Evolutionary conservation across 2,113 vertebrate genomes (phyloP).

Genomic region (Oenanthe oenanthe): DNA sequence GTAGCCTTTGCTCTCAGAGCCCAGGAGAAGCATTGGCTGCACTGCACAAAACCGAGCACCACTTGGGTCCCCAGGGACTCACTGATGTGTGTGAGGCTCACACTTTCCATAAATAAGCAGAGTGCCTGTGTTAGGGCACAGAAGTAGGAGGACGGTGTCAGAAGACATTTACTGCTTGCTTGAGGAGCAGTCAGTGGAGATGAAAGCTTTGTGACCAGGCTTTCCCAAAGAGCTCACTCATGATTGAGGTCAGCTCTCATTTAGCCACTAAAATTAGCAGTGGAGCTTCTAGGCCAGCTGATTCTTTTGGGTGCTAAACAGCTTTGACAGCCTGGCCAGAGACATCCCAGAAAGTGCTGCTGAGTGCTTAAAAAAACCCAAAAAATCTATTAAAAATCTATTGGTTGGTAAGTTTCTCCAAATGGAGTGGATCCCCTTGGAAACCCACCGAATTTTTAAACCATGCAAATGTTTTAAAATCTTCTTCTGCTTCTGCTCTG

Average conservation of each 20-base stretch:
- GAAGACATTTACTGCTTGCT: background rate
- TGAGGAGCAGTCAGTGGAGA: background rate
- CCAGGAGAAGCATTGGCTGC: accelerated
- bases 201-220: background rate
- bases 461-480: background rate
- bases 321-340: background rate
- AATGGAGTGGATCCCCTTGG: background rate
- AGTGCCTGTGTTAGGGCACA: background rate
- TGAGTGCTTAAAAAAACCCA: background rate
- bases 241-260: background rate
- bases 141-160: slow-evolving; percentile 5
- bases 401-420: background rate
- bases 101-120: slow-evolving; percentile 1
- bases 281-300: background rate
- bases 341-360: background rate
- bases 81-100: background rate
- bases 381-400: background rate
- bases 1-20: background rate
- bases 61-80: background rate
- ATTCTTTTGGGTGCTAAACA: background rate
- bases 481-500: background rate
- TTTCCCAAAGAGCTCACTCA: background rate
- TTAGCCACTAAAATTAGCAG: background rate
- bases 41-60: background rate
- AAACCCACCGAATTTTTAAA: accelerated